Base-by-base conservation (phyloP, 2,888 invertebrate species). In the Acanthosepion lycidas region DNA sequence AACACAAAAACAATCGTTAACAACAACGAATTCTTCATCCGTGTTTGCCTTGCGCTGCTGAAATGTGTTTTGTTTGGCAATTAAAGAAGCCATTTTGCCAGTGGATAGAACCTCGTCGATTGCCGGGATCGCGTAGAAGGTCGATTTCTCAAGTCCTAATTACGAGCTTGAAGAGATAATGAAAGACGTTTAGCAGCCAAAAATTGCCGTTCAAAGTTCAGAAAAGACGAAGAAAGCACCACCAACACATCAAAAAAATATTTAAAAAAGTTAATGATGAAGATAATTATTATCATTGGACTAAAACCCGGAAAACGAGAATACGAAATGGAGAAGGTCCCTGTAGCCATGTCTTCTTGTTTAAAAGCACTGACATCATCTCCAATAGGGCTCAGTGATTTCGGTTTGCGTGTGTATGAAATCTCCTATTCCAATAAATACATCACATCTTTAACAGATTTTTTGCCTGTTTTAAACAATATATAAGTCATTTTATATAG, bases 41-140 rank as follows among this genome's bases (percentile, higher is more conserved):
- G 33, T 78, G n/a, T 33, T 78, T 33, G 78, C n/a, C 18, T 78
- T n/a, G 78, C 78, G 33, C 9, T 33, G n/a, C 33, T 78, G 78
- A n/a, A 78, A n/a, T 78, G 78, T n/a, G 78, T 78, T 78, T 78
- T 78, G 78, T 78, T 78, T 78, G 78, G 33, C 78, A 78, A n/a
- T 78, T 78, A 78, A 78, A 15, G 78, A 33, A 33, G 15, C n/a
- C 12, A 78, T 78, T 78, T 78, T 15, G 78, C 78, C n/a, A 12
- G 78, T n/a, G 78, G n/a, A n/a, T 78, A 78, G 33, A 78, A 18
- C 59, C 23, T 59, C 59, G 12, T 33, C n/a, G n/a, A 33, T n/a
- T 12, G 78, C 33, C 78, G 12, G 15, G 15, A 33, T 78, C 3
- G 78, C 15, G 5, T 78, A 33, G n/a, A 78, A n/a, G 12, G 33